Conservation (phyloP, 2,113 vertebrate genomes). For the Poeciliopsis turrubarensis region DNA sequence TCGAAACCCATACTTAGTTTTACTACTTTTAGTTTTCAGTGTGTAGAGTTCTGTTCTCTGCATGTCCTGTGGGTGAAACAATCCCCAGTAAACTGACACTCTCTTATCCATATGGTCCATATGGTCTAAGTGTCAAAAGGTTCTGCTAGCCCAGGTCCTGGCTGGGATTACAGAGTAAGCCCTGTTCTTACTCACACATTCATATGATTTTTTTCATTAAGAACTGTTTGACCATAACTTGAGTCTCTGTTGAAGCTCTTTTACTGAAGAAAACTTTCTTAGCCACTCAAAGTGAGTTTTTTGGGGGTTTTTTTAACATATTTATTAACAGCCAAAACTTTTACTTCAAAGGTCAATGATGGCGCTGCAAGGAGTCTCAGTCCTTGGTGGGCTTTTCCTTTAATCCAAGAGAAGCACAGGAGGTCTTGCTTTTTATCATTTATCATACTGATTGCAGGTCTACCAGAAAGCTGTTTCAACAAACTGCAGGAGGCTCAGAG, state of each 20-base stretch:
- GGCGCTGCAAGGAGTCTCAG: not conserved
- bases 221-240: not conserved
- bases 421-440: not conserved
- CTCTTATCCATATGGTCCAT: too few species aligned
- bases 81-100: too few species aligned
- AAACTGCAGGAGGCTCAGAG: not conserved
- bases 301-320: not conserved
- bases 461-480: not conserved
- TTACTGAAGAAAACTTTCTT: not conserved
- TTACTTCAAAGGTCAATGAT: not conserved
- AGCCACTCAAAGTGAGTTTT: not conserved
- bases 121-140: too few species aligned
- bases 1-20: too few species aligned
- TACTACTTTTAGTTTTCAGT: too few species aligned
- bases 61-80: too few species aligned
- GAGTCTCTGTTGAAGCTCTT: not conserved
- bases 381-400: not conserved
- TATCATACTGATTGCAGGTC: not conserved
- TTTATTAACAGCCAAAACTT: not conserved
- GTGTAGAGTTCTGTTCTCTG: too few species aligned
- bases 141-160: too few species aligned
- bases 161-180: too few species aligned
- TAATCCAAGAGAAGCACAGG: not conserved
- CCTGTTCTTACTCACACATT: too few species aligned
- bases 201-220: too few species aligned